Conservation (phyloP, 2,888 invertebrate genomes). For the Candidula unifasciata region DNA sequence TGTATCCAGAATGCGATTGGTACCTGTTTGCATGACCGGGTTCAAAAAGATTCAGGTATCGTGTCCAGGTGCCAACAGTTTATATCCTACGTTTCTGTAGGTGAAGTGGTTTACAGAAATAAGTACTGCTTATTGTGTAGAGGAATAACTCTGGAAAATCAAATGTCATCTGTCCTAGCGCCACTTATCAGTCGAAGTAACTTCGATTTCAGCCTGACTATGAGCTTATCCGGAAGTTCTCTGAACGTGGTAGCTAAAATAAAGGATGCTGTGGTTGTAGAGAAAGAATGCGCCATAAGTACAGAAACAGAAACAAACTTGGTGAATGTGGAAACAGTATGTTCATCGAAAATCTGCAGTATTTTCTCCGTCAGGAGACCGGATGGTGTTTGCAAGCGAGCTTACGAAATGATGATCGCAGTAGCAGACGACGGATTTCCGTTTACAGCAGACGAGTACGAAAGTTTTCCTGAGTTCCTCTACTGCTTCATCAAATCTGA, state of each 20-base stretch:
- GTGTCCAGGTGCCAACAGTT: background rate
- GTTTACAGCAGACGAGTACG: background rate
- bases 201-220: background rate
- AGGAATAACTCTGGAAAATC: background rate
- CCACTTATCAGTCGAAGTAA: background rate
- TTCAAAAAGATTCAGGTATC: background rate
- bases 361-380: background rate
- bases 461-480: no score
- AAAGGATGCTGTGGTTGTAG: background rate
- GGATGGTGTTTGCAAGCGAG: background rate
- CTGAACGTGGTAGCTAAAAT: background rate
- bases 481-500: no score
- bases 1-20: background rate
- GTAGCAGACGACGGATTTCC: background rate
- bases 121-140: background rate
- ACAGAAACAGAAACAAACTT: background rate
- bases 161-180: background rate
- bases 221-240: background rate
- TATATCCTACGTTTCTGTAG: background rate
- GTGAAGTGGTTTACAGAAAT: background rate
- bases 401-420: background rate
- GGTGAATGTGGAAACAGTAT: background rate
- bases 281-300: background rate
- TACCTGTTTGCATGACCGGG: background rate
- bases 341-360: background rate